These are phyloP conservation scores for Ceyx melanurus DNA, from an alignment of 2,113 vertebrate genomes.

Conservation along the genomic window DNA sequence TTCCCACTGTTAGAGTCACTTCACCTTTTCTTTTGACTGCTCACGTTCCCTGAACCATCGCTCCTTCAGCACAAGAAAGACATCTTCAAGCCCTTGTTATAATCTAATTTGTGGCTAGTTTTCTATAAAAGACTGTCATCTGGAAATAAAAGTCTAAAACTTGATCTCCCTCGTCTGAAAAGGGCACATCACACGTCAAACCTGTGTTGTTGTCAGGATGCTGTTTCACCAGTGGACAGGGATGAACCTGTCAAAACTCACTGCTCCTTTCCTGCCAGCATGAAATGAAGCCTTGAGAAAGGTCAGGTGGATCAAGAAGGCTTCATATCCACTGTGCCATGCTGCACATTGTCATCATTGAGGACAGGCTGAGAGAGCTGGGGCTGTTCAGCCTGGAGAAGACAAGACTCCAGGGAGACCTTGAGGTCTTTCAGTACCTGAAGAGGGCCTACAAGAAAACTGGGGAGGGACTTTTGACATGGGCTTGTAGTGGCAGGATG, in stretches of 20 bases:
- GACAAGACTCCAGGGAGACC: too few relatives aligned
- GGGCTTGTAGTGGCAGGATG: too few relatives aligned
- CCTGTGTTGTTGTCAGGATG: not conserved
- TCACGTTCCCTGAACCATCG: not conserved
- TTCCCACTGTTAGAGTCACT: not conserved
- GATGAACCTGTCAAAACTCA: not conserved
- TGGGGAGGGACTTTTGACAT: too few relatives aligned
- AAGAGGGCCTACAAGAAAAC: too few relatives aligned
- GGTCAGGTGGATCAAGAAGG: not conserved
- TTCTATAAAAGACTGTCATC: not conserved
- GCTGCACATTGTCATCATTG: fast-evolving
- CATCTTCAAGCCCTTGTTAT: not conserved
- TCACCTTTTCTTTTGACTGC: not conserved
- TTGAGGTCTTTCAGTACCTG: too few relatives aligned
- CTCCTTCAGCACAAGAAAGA: fast-evolving
- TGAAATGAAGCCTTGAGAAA: not conserved
- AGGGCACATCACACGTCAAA: not conserved
- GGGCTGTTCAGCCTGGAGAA: too few relatives aligned
- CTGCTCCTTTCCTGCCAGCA: not conserved
- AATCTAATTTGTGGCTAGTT: not conserved
- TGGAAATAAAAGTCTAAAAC: not conserved
- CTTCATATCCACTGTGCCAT: not conserved
- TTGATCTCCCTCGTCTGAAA: not conserved
- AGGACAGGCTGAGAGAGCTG: too few relatives aligned
- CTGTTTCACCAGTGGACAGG: not conserved